phyloP scores from a whole-genome alignment of 2,888 invertebrate species.

The Chironomus tentans region DNA sequence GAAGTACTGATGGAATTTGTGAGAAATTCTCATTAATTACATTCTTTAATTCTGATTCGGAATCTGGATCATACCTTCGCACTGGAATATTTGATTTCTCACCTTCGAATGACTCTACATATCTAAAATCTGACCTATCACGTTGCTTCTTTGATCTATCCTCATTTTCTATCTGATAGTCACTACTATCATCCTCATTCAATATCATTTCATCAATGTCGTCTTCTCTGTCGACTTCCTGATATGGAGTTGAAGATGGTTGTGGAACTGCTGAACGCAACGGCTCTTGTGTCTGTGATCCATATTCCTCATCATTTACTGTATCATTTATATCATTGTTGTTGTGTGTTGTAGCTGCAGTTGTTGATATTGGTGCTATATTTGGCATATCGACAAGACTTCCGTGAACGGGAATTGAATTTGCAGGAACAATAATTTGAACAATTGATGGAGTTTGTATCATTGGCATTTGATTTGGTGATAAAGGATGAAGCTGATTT shows the following conservation, averaged over 20 bases:
- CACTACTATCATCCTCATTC: background rate
- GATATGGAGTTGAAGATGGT: background rate
- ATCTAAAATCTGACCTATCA: conserved; percentile 18
- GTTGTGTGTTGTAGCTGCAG: too few relatives aligned
- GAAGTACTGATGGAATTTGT: conserved; percentile 6
- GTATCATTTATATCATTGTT: too few relatives aligned
- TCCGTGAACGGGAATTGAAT: background rate
- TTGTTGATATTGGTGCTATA: background rate
- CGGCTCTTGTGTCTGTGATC: background rate
- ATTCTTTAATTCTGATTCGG: conserved; percentile 13
- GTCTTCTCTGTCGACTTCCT: background rate
- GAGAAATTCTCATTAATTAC: conserved; percentile 17
- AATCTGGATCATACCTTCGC: background rate
- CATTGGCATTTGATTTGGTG: conserved; percentile 21
- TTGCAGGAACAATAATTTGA: conserved; percentile 37
- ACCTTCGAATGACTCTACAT: conserved; percentile 13
- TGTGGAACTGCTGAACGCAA: background rate
- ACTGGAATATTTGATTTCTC: conserved; percentile 6
- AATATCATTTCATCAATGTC: conserved; percentile 20
- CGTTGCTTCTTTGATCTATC: conserved; percentile 6
- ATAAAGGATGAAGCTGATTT: conserved; percentile 27
- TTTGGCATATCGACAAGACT: background rate
- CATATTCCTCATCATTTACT: too few relatives aligned
- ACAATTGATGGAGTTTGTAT: conserved; percentile 32
- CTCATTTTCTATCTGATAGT: conserved; percentile 8